phyloP scores from a whole-genome alignment of 2,888 invertebrate genomes.

The Hemistola chrysoprasaria region DNA sequence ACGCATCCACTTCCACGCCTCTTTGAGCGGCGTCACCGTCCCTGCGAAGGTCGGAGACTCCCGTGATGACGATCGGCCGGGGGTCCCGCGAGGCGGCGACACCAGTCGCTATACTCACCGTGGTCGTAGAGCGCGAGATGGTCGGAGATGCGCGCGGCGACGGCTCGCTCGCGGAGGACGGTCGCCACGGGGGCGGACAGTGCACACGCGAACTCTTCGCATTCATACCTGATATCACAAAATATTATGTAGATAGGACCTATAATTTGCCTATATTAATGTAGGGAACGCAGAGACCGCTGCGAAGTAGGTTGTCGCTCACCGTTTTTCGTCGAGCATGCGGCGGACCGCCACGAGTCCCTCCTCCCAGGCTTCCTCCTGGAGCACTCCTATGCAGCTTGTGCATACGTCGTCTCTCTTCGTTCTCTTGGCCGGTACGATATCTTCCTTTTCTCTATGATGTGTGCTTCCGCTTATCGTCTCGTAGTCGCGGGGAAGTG shows the following conservation, averaged over 20 bases:
- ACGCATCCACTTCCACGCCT: conserved; percentile 87
- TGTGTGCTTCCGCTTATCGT: neutral
- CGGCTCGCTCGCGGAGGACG: conserved; percentile 85
- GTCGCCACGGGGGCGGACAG: conserved; percentile 87
- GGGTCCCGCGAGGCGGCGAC: too few species aligned
- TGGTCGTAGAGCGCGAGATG: conserved; percentile 75
- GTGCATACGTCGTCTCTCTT: conserved; percentile 82
- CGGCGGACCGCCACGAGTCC: conserved; percentile 77
- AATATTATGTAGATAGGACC: too few species aligned
- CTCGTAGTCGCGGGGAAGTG: neutral
- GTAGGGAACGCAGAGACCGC: too few species aligned
- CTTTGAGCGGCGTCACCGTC: conserved; percentile 85
- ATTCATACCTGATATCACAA: conserved; percentile 80
- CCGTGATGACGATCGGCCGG: neutral
- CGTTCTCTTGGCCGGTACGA: conserved; percentile 53
- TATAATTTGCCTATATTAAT: too few species aligned
- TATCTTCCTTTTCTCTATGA: conserved; percentile 10
- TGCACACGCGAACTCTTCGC: conserved; percentile 85
- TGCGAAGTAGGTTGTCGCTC: too few species aligned
- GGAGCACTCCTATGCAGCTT: conserved; percentile 88
- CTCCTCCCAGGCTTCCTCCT: conserved; percentile 80
- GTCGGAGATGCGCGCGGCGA: conserved; percentile 81
- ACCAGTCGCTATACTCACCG: conserved; percentile 45
- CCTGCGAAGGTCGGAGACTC: too few species aligned
- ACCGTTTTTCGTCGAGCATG: conserved; percentile 75